phyloP scores from a whole-genome alignment of 2,888 invertebrate genomes.

The Luffia ferchaultella region DNA sequence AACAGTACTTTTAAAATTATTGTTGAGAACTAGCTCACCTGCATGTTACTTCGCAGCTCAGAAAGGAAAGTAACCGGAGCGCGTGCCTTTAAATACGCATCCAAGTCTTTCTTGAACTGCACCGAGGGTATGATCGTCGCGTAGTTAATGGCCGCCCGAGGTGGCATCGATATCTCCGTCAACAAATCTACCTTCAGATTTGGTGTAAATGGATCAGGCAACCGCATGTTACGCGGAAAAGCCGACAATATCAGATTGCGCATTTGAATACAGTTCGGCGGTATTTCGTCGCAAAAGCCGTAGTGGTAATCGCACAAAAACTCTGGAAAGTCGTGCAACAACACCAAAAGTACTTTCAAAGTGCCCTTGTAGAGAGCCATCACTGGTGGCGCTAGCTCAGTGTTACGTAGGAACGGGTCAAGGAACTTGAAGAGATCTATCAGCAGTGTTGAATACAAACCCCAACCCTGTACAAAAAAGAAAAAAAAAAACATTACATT shows the following conservation, averaged over 20 bases:
- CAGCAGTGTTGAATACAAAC: slow-evolving; percentile 95
- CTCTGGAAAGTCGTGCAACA: slow-evolving; percentile 99
- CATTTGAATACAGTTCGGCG: slow-evolving; percentile 99
- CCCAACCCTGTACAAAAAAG: slow-evolving; percentile 84
- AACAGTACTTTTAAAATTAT: too few species aligned
- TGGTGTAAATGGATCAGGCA: slow-evolving; percentile 98
- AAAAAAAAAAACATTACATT: not conserved
- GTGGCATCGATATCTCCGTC: slow-evolving; percentile 87
- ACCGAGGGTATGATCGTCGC: slow-evolving; percentile 85
- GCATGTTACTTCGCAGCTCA: slow-evolving; percentile 89
- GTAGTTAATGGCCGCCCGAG: slow-evolving; percentile 90
- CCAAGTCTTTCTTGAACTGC: slow-evolving; percentile 94
- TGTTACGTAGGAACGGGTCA: slow-evolving; percentile 96
- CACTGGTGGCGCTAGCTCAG: slow-evolving; percentile 94
- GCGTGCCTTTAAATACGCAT: slow-evolving; percentile 93
- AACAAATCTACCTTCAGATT: slow-evolving; percentile 94
- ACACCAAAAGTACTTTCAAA: slow-evolving; percentile 89
- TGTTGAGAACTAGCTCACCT: too few species aligned
- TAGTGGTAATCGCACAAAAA: slow-evolving; percentile 99
- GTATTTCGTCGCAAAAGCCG: slow-evolving; percentile 98
- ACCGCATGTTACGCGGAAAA: slow-evolving; percentile 96
- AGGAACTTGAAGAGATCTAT: slow-evolving; percentile 97
- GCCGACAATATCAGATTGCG: slow-evolving; percentile 97
- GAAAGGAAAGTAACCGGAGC: slow-evolving; percentile 96
- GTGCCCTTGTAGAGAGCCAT: slow-evolving; percentile 96